Base-by-base conservation (phyloP, 2,888 invertebrate species). In the Carcina quercana region DNA sequence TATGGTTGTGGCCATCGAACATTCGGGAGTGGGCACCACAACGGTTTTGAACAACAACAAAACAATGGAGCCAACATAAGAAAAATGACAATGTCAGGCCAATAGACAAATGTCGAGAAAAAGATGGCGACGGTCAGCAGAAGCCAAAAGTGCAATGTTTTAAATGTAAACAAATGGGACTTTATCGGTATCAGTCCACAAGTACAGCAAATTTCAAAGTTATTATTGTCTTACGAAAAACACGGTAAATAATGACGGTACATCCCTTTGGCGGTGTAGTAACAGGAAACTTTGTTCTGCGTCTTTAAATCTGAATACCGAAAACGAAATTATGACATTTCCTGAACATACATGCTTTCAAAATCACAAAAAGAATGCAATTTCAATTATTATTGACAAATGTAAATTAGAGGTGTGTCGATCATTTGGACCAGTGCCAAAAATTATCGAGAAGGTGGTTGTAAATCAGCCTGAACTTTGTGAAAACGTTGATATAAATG, bases 1-100 rank as follows among this genome's bases (percentile, higher is more conserved):
- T 1, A 45, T 47, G 45, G 41, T 48, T n/a, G 43, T 44, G 43
- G 48, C 44, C 8, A 38, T 43, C 6, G 41, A 47, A 24, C 39
- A 41, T 29, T 42, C 33, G 2, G 38, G 43, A 1, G 35, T 40
- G 1, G 5, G 8, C 11, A 28, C 37, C 4, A 37, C 24, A 3
- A 21, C 33, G 1, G 37, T 38, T 22, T 20, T 19, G 22, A 36
- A 42, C 7, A 37, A 36, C 37, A 19, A 25, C 3, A 44, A 39
- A n/a, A n/a, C n/a, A n/a, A n/a, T n/a, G n/a, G n/a, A n/a, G n/a
- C n/a, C n/a, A n/a, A n/a, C n/a, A n/a, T n/a, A n/a, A n/a, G n/a
- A 7, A 8, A 25, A 11, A 25, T 13, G 25, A 7, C 8, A 13
- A 13, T 8, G 13, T 12, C 22, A 11, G 10, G 5, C 22, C 10